Evolutionary conservation across 2,888 invertebrate genomes (phyloP), one percentile per base, ranked within the genome.

Genomic region (Eupithecia abbreviata): DNA sequence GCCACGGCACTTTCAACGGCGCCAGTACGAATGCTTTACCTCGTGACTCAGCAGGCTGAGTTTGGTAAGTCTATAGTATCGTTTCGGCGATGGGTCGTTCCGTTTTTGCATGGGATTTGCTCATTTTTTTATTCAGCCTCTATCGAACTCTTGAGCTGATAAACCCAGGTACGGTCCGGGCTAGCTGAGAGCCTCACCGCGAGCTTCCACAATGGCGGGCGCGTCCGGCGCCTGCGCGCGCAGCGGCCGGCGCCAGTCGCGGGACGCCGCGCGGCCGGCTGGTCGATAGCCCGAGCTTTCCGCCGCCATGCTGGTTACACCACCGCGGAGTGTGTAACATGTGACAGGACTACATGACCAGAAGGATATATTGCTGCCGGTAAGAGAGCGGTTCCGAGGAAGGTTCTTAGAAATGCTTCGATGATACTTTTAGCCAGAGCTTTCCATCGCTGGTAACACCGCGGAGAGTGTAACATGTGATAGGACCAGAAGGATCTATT

Each of bases 211-310:
- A 82, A 86, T 86, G 81, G 81, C 80, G 78, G 75, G 80, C 66
- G 86, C 84, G 86, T 83, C 87, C 87, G 88, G 88, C 82, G 85
- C 81, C 80, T 90, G 94, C 94, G 94, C 93, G 94, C 94, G 93
- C 93, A 93, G 74, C 80, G 89, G 73, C 88, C 89, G 89, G 89
- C 91, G 91, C 90, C 93, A 92, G 92, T 91, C 92, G 91, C 90
- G 88, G 88, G 90, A 90, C 89, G 91, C 90, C 91, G 91, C 89
- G 90, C 91, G 91, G 89, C 90, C 93, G 91, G 92, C 93, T 90
- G 94, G 94, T 94, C 94, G 94, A 94, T 94, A 93, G 91, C 89
- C 88, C 85, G 86, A 84, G 85, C 88, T 85, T 90, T 90, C 85
- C 88, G 85, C 90, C 91, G 88, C 91, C 92, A 92, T 91, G 91